Evolutionary conservation across 2,797 vertebrate genomes (phyloP).

Genomic region (Phalanger gymnotis): DNA sequence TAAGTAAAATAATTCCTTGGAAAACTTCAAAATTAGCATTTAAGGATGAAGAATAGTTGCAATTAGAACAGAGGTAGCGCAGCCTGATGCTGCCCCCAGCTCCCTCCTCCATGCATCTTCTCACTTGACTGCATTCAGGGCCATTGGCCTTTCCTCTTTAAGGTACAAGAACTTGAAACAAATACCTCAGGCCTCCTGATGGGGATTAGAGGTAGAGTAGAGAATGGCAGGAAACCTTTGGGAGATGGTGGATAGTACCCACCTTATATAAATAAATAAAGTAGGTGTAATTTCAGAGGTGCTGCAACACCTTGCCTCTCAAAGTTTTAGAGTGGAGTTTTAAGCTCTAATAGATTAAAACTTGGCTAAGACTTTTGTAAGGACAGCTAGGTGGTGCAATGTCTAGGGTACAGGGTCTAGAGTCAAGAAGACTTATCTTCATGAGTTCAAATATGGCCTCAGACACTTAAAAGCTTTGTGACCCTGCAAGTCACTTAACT

Average conservation of each 20-base stretch:
- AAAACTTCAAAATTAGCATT: conserved; percentile 79
- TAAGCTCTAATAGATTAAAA: background rate
- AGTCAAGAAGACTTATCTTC: background rate
- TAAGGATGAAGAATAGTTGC: conserved; percentile 75
- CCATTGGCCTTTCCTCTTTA: background rate
- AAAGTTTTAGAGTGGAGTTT: background rate
- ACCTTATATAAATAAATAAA: background rate
- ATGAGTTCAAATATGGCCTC: background rate
- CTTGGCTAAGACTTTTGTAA: background rate
- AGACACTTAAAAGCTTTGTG: background rate
- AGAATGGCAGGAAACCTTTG: background rate
- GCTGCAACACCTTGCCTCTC: background rate
- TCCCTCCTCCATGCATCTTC: conserved; percentile 65
- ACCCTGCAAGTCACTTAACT: background rate
- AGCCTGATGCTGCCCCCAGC: accelerated
- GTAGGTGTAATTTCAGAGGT: background rate
- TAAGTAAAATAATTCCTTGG: conserved; percentile 76
- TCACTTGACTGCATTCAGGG: accelerated
- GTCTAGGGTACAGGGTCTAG: background rate
- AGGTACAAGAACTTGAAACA: background rate
- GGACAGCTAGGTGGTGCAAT: background rate
- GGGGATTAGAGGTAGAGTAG: background rate
- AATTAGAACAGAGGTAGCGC: conserved; percentile 58
- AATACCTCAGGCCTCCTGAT: background rate
- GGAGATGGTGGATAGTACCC: background rate